Percentiles rank a stretch among this genome's conserved stretches.
phyloP scores from a whole-genome alignment of 1,140 invertebrate species.

The Drosophila malerkotliana region DNA sequence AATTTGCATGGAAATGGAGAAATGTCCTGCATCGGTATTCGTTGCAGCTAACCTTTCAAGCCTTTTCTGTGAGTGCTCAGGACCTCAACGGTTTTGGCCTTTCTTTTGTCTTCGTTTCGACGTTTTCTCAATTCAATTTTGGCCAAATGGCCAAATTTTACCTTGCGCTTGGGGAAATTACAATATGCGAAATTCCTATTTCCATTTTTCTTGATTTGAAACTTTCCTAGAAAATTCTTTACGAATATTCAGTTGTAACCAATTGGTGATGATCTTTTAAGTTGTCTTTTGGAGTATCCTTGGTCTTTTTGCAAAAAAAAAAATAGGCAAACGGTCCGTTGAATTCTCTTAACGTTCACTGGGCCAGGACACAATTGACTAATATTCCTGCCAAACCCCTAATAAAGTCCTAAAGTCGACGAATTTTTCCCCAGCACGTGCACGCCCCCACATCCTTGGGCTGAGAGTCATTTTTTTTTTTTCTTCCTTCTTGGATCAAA shows the following conservation, averaged over 20 bases:
- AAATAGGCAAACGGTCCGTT: neutral
- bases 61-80: constrained; percentile 15
- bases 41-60: constrained; percentile 11
- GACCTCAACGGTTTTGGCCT: constrained; percentile 22
- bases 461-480: constrained; percentile 9
- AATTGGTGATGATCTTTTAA: constrained; percentile 15
- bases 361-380: constrained; percentile 28
- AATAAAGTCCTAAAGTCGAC: constrained; percentile 36
- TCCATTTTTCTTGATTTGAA: neutral
- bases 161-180: constrained; percentile 19
- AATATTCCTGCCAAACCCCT: constrained; percentile 25
- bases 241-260: neutral
- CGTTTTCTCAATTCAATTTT: constrained; percentile 18
- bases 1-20: constrained; percentile 32
- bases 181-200: constrained; percentile 1
- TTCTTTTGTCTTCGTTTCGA: constrained; percentile 18
- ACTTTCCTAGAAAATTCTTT: neutral
- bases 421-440: constrained; percentile 24
- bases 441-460: constrained; percentile 11
- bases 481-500: constrained; percentile 60
- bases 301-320: neutral
- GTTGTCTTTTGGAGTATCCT: constrained; percentile 15
- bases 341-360: constrained; percentile 21
- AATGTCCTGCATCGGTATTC: constrained; percentile 12
- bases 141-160: constrained; percentile 9